Conservation (phyloP, 92 coral and sea anemone genomes). For the Pocillopora meandrina region DNA sequence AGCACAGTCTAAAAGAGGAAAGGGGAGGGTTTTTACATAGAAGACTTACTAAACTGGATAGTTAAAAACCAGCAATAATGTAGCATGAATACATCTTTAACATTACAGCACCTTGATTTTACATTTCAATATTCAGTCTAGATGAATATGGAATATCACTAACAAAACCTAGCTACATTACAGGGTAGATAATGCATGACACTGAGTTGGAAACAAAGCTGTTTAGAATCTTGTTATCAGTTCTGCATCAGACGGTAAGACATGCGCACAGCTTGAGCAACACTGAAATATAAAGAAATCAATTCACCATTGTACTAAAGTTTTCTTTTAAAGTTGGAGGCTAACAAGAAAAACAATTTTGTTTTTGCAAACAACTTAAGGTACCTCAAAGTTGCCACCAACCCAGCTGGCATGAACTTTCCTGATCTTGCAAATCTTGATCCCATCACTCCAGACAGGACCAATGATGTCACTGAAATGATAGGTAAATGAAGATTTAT, state of each 20-base stretch:
- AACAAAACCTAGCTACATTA: not conserved
- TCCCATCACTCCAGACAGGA: slow-evolving; percentile 94
- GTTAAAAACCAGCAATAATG: not conserved
- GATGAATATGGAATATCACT: not conserved
- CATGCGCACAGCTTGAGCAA: slow-evolving; percentile 77
- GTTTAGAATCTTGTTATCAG: not conserved
- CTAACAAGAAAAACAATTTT: not conserved
- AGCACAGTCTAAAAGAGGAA: no score
- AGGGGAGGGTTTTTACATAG: no score
- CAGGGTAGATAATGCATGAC: not conserved
- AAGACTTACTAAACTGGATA: no score
- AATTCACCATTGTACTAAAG: not conserved
- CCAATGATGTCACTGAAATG: slow-evolving; percentile 77
- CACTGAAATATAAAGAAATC: slow-evolving; percentile 38
- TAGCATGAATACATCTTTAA: not conserved
- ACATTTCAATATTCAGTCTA: not conserved
- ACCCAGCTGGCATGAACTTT: slow-evolving; percentile 98
- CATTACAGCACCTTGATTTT: not conserved
- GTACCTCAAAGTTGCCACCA: slow-evolving; percentile 88
- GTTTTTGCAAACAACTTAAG: not conserved
- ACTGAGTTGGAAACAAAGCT: not conserved
- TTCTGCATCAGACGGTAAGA: slow-evolving; percentile 71
- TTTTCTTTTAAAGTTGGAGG: not conserved
- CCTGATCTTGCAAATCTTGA: slow-evolving; percentile 82
- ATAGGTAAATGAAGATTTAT: not conserved